Evolutionary conservation across 1,140 invertebrate species (phyloP).

Genomic region (Brachionus sp.): DNA sequence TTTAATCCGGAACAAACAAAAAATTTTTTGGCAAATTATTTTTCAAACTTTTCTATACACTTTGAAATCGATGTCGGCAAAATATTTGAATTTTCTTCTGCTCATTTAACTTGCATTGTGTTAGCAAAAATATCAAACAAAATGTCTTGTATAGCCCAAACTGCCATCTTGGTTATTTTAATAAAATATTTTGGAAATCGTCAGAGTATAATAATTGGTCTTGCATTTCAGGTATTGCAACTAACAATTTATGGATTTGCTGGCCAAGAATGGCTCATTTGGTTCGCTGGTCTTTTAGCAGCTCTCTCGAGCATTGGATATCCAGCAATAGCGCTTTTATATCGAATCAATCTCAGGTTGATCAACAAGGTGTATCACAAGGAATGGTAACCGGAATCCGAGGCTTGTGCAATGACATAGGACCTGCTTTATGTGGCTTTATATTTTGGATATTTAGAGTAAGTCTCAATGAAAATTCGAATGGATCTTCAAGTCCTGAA

Average conservation of each 20-base stretch:
- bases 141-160: no score
- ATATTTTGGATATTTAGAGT: constrained; percentile 99
- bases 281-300: constrained; percentile 90
- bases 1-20: background rate
- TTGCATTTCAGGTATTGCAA: constrained; percentile 92
- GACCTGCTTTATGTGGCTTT: constrained; percentile 91
- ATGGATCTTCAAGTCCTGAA: background rate
- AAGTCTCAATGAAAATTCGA: constrained; percentile 19
- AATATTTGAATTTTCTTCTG: background rate
- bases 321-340: constrained; percentile 99
- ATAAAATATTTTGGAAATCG: constrained; percentile 89
- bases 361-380: constrained; percentile 75
- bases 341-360: constrained; percentile 88
- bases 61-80: background rate
- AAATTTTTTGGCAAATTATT: background rate
- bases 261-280: constrained; percentile 88
- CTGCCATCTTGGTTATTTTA: constrained; percentile 73
- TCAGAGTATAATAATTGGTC: constrained; percentile 91
- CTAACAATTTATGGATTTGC: constrained; percentile 94
- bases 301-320: constrained; percentile 87
- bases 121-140: background rate
- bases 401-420: constrained; percentile 85
- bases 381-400: constrained; percentile 80
- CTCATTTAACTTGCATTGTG: background rate
- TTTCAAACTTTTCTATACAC: background rate